A percentile compares a stretch with the other conserved stretches of the same genome.
Evolutionary conservation across 2,113 vertebrate species (phyloP).

Genomic region (Ascaphus truei): DNA sequence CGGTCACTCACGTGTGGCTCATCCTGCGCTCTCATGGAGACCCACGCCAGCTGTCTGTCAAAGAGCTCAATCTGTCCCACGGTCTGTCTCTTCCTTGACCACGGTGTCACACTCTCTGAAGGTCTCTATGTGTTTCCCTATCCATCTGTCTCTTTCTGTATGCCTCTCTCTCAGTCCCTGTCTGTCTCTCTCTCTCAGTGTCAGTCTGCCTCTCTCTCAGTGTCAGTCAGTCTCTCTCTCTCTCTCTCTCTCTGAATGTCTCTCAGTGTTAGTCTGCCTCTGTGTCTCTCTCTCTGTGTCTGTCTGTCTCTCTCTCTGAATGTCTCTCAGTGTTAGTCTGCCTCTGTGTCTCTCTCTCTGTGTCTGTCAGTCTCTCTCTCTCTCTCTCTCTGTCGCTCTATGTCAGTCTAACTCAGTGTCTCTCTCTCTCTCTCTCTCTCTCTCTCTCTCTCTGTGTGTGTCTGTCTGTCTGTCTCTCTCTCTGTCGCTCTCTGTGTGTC

Average conservation of each 20-base stretch:
- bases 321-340: background rate
- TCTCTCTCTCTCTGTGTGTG: background rate
- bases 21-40: too few species aligned
- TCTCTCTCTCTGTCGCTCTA: background rate
- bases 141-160: background rate
- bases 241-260: too few species aligned
- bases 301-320: background rate
- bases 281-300: background rate
- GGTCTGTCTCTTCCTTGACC: too few species aligned
- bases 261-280: background rate
- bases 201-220: background rate
- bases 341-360: background rate
- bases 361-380: background rate
- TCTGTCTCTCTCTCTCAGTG: background rate
- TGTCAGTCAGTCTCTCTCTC: background rate
- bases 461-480: background rate
- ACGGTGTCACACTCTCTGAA: too few species aligned
- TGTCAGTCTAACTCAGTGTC: background rate
- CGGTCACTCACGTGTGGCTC: too few species aligned
- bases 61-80: too few species aligned
- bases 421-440: background rate
- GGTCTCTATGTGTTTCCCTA: background rate
- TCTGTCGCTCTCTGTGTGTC: background rate
- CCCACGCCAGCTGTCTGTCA: too few species aligned
- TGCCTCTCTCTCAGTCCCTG: background rate